Base-by-base conservation (phyloP, 1,140 invertebrate genomes). In the Formica selysi region DNA sequence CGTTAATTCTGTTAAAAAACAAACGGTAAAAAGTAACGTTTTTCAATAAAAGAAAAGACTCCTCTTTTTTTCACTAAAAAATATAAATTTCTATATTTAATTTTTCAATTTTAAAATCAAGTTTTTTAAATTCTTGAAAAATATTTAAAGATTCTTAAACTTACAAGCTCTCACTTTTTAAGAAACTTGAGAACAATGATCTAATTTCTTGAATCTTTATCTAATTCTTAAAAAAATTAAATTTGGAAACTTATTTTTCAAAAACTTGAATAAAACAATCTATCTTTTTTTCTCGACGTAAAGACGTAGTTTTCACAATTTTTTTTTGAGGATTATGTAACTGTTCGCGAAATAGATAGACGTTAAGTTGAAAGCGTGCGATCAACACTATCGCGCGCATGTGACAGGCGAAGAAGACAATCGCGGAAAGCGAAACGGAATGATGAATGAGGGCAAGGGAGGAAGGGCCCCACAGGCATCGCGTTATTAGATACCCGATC, bases 401-500 rank as follows among this genome's bases (percentile, higher is more conserved):
- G 78, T 54, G 78, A 81, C 48, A n/a, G 54, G 29, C 62, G 10
- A 68, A 26, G 78, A 80, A 22, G 22, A 70, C 16, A 19, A n/a
- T 3, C 41, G 61, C 26, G 61, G 41, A 41, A 67, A 76, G 36
- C 29, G 76, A 67, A 61, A 36, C 61, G 65, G 38, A 61, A 54
- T 48, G 57, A 85, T 76, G 32, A 85, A 78, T 65, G 64, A 71
- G 54, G 70, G 16, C 54, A 36, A 59, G 84, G 85, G 86, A 85
- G 80, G 79, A 83, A 73, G 76, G 67, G 48, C 48, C 16, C 80
- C 41, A 51, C 19, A 79, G 86, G 87, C 76, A 88, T 91, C 89
- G 92, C 91, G 92, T 92, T 93, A 93, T 93, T 92, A 92, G 92
- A 93, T 91, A 93, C 87, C 84, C 85, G 90, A 93, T 92, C 89